Percentiles rank a stretch among this genome's conserved stretches.
Evolutionary conservation across 2,888 invertebrate genomes (phyloP).

Genomic region (Plagodis dolabraria): DNA sequence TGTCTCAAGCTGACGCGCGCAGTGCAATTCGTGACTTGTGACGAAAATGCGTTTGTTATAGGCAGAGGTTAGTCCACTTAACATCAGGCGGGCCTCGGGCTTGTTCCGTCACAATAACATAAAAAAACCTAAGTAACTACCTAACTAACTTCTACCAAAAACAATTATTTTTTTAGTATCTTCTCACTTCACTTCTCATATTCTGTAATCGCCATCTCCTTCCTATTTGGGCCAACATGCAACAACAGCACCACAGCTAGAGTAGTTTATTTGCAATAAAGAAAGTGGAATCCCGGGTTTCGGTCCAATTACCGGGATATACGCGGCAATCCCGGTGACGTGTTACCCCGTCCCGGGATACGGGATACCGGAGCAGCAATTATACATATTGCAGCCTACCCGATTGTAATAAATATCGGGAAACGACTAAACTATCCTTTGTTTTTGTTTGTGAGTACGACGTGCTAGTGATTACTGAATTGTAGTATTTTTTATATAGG

Average conservation of each 20-base stretch:
- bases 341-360: constrained; percentile 67
- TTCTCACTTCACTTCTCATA: too few relatives aligned
- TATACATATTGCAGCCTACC: constrained; percentile 75
- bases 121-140: too few relatives aligned
- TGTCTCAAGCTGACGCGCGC: too few relatives aligned
- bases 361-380: constrained; percentile 56
- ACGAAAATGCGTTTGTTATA: too few relatives aligned
- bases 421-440: constrained; percentile 55
- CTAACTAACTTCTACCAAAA: too few relatives aligned
- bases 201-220: constrained; percentile 29
- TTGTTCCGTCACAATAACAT: too few relatives aligned
- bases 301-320: constrained; percentile 84
- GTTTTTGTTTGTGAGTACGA: constrained; percentile 42
- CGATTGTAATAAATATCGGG: constrained; percentile 57
- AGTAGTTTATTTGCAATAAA: constrained; percentile 84
- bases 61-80: too few relatives aligned
- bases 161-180: too few relatives aligned
- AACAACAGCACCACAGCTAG: constrained; percentile 75
- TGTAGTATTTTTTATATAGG: constrained; percentile 9
- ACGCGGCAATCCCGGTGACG: constrained; percentile 81
- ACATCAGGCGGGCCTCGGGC: too few relatives aligned
- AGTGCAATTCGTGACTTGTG: too few relatives aligned
- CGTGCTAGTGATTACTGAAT: constrained; percentile 15
- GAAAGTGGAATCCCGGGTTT: constrained; percentile 82
- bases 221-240: constrained; percentile 45